Conservation (phyloP, 2,113 vertebrate species). For the Coptodon rendalli region DNA sequence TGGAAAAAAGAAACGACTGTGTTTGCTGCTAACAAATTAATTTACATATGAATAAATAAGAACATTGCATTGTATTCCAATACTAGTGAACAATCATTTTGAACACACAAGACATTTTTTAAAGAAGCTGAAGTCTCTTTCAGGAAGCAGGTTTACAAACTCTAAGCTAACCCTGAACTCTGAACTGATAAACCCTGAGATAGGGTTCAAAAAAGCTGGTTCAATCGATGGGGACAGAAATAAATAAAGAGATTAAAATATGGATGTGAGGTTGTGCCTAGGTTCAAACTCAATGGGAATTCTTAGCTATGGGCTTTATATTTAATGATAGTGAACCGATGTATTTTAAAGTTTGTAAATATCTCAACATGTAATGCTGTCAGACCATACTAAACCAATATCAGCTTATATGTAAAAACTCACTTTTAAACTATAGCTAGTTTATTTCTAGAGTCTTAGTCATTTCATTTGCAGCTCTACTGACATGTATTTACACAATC, state of each 20-base stretch:
- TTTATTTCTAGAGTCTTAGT: neutral
- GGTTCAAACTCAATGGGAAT: neutral
- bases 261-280: neutral
- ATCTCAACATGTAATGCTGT: neutral
- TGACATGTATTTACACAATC: neutral
- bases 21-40: slow-evolving; percentile 25
- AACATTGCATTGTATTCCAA: slow-evolving; percentile 31
- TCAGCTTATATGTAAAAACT: neutral
- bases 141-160: neutral
- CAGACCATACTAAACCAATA: neutral
- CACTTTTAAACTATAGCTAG: neutral
- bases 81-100: slow-evolving; percentile 21
- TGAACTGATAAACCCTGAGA: neutral
- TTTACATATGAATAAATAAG: slow-evolving; percentile 62
- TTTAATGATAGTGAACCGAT: neutral
- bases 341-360: neutral
- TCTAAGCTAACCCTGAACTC: neutral
- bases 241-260: neutral
- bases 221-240: neutral
- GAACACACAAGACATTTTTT: slow-evolving; percentile 6
- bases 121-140: neutral
- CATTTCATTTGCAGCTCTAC: neutral
- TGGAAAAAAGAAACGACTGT: neutral
- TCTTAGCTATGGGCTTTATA: neutral
- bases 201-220: neutral